Evolutionary conservation across 2,797 vertebrate genomes (phyloP), one percentile per base, ranked within the genome.

Genomic region (Xiphorhynchus erythropygius): DNA sequence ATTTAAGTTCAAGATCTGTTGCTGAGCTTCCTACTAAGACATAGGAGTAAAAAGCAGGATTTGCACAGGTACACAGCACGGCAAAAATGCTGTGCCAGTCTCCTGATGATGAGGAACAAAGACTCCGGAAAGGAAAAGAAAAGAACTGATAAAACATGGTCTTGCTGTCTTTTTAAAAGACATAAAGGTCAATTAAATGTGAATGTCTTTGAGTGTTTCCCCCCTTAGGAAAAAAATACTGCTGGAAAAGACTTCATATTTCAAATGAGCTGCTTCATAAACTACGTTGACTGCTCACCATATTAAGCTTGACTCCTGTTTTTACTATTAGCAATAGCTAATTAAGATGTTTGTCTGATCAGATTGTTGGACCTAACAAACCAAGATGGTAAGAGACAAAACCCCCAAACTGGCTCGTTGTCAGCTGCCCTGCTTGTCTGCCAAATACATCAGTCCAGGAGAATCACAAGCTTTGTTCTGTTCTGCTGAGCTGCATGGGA

Each of bases 1-100:
- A 82, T 70, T 77, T 37, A 75, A 94, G 52, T 63, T 83, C 35
- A 67, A 79, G 13, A 32, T 56, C n/a, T 81, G 15, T n/a, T 93
- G 91, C 42, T 37, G 33, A 74, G 55, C 42, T 53, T 11, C 33
- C 13, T 78, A 19, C 18, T 11, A 18, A 81, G 55, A 64, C 28
- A 75, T 2, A 46, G 27, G 11, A 75, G 28, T 18, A 27, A 70
- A 80, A 64, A 56, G 18, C 2, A 33, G 16, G 8, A 83, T 78
- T 86, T 63, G 32, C 33, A 86, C 23, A 68, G 52, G 17, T 57
- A 70, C 8, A 71, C 30, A 68, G 10, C 32, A 25, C 6, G 62
- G 42, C 25, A 46, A 77, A 77, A 80, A 62, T 65, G 67, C 57
- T 84, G 46, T 0, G 0, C 27, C 24, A 4, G 2, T 39, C 42